phyloP scores from a whole-genome alignment of 2,113 vertebrate genomes.

The Pteronura brasiliensis region DNA sequence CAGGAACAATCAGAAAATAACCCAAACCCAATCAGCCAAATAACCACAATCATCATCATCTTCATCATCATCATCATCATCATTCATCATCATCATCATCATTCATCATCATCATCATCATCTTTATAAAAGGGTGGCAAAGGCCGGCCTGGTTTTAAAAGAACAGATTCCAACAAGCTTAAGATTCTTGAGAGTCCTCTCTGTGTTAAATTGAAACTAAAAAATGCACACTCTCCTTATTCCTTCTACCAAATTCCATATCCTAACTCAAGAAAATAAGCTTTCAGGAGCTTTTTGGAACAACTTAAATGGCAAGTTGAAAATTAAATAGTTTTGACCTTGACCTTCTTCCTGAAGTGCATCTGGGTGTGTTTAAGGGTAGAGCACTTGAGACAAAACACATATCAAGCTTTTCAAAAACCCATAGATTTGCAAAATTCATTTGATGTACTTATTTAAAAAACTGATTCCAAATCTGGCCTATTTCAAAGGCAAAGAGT shows the following conservation, averaged over 20 bases:
- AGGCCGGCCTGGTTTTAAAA: conserved; percentile 31
- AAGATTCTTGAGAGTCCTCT: neutral
- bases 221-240: conserved; percentile 20
- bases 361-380: conserved; percentile 57
- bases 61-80: neutral
- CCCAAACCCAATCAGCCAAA: conserved; percentile 15
- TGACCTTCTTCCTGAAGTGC: conserved; percentile 49
- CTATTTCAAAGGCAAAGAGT: neutral
- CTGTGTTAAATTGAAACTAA: conserved; percentile 23
- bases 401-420: conserved; percentile 55
- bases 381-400: conserved; percentile 30
- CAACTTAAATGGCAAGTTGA: conserved; percentile 63
- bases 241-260: conserved; percentile 38
- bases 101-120: neutral
- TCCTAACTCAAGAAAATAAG: conserved; percentile 50
- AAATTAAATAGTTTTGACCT: conserved; percentile 66
- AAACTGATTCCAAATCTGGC: neutral
- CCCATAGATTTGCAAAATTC: conserved; percentile 39
- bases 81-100: neutral
- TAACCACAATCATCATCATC: neutral
- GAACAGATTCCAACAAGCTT: conserved; percentile 22
- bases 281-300: conserved; percentile 29
- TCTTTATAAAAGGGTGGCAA: neutral
- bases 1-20: conserved; percentile 52
- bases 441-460: neutral